Evolutionary conservation across 2,888 invertebrate genomes (phyloP).

Genomic region (Hybos culiciformis): DNA sequence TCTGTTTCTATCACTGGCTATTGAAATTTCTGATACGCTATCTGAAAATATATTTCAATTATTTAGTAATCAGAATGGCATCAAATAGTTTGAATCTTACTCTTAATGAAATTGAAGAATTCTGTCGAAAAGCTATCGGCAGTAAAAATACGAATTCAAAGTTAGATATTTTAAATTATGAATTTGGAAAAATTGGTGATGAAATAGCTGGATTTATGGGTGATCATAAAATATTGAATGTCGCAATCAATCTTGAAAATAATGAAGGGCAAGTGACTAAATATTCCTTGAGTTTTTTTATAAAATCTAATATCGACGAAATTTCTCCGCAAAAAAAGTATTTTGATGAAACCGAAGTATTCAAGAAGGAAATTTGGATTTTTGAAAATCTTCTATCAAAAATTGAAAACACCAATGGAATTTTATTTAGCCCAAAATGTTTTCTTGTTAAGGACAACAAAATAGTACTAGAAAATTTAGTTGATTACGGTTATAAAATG

Average conservation of each 20-base stretch:
- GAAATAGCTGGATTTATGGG: slow-evolving; percentile 28
- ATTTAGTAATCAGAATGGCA: too few species aligned
- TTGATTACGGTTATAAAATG: slow-evolving; percentile 25
- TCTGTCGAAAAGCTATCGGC: too few species aligned
- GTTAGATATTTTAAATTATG: too few species aligned
- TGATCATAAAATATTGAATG: slow-evolving; percentile 25
- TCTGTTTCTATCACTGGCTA: too few species aligned
- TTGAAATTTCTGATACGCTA: too few species aligned
- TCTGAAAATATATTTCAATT: too few species aligned
- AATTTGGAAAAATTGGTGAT: too few species aligned
- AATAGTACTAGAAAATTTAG: slow-evolving; percentile 37
- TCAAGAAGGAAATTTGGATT: slow-evolving; percentile 38
- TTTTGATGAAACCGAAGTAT: slow-evolving; percentile 36
- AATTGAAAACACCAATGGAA: slow-evolving; percentile 23
- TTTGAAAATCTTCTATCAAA: slow-evolving; percentile 35
- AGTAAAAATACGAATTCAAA: too few species aligned
- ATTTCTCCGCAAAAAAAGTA: slow-evolving; percentile 38
- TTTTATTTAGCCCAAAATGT: slow-evolving; percentile 32
- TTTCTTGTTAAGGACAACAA: slow-evolving; percentile 32
- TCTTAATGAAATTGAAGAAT: too few species aligned
- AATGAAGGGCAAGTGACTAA: too few species aligned
- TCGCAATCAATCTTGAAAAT: slow-evolving; percentile 15
- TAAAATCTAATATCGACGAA: slow-evolving; percentile 44
- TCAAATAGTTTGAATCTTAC: too few species aligned
- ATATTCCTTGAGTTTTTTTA: slow-evolving; percentile 41